These are phyloP conservation scores for Bombus picipes DNA, from an alignment of 1,140 invertebrate genomes.

Conservation along the genomic window DNA sequence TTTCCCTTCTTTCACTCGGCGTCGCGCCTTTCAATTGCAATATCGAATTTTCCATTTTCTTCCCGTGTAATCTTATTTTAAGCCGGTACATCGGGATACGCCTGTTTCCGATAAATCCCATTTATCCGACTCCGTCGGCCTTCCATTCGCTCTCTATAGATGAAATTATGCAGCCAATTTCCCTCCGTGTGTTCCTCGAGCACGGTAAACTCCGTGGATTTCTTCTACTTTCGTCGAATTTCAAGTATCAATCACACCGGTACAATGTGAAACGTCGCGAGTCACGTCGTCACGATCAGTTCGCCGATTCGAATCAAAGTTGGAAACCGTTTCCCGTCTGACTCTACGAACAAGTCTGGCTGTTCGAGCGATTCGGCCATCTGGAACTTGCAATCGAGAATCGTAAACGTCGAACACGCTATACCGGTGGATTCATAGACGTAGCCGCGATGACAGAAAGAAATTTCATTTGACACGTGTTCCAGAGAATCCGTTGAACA, in stretches of 20 bases:
- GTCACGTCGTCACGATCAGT: no score
- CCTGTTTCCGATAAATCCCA: neutral
- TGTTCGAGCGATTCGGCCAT: neutral
- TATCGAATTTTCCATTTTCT: constrained; percentile 4
- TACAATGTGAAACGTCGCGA: no score
- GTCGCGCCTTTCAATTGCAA: neutral
- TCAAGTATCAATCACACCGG: no score
- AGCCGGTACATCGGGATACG: neutral
- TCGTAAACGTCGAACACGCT: neutral
- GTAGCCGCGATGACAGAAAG: neutral
- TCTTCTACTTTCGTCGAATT: no score
- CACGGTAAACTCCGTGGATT: no score
- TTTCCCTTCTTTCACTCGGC: neutral
- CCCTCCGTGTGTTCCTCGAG: neutral
- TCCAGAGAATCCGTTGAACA: neutral
- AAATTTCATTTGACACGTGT: neutral
- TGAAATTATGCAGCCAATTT: neutral
- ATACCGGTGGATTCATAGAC: neutral
- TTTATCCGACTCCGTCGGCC: neutral
- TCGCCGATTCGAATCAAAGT: neutral
- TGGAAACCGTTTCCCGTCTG: neutral
- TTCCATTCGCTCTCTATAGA: neutral
- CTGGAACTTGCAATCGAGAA: neutral
- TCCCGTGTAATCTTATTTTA: neutral
- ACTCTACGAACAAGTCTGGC: no score